Conservation (phyloP, 2,113 vertebrate species). For the Nesoenas mayeri region DNA sequence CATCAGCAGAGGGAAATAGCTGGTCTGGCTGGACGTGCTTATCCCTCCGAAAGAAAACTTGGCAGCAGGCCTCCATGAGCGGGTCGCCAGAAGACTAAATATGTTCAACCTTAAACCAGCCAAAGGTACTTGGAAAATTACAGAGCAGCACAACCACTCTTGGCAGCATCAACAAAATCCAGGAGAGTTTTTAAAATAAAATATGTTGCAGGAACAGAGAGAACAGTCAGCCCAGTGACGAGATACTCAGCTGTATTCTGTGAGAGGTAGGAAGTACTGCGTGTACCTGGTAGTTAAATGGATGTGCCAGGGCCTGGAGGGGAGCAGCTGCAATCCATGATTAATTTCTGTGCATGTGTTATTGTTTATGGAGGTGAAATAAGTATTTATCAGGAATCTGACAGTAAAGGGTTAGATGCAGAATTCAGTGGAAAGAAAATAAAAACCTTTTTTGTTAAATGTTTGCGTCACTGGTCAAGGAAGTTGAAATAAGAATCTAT, state of each 20-base stretch:
- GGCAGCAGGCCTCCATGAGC: neutral
- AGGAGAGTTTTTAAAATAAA: neutral
- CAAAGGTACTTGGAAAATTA: neutral
- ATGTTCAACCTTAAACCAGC: neutral
- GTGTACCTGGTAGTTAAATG: neutral
- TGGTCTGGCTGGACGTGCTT: neutral
- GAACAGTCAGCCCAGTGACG: neutral
- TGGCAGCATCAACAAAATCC: too few species aligned
- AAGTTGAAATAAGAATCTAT: neutral
- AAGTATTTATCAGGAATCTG: neutral
- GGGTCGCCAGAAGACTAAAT: neutral
- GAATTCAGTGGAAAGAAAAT: neutral
- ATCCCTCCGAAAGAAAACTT: neutral
- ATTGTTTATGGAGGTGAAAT: neutral
- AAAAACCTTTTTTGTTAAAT: neutral
- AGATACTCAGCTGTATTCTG: neutral
- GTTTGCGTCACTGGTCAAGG: neutral
- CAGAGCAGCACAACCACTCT: rapidly evolving
- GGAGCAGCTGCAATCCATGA: neutral
- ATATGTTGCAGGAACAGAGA: too few species aligned
- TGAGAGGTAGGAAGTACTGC: neutral
- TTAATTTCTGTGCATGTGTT: neutral
- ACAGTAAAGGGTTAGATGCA: neutral
- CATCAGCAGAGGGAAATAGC: neutral
- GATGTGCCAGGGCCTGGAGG: neutral